Evolutionary conservation across 1,140 invertebrate genomes (phyloP).

Genomic region (Drosophila biarmipes): DNA sequence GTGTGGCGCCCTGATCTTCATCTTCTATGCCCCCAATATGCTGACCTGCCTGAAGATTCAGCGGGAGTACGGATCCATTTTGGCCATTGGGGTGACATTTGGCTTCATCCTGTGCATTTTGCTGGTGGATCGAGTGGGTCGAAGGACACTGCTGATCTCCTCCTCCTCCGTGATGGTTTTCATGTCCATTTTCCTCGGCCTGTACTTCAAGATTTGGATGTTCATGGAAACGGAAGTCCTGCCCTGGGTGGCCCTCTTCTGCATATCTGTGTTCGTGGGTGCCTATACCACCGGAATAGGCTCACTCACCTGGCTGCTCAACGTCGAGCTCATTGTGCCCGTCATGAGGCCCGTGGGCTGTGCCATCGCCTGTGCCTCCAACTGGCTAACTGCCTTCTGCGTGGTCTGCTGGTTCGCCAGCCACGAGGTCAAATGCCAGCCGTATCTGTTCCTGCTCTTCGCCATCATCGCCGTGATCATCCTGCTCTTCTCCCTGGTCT

Average conservation of each 20-base stretch:
- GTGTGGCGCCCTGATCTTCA: slow-evolving; percentile 8
- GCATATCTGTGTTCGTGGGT: neutral
- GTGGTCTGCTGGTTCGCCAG: slow-evolving; percentile 19
- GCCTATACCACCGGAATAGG: slow-evolving; percentile 17
- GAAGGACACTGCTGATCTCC: slow-evolving; percentile 25
- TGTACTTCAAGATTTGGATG: slow-evolving; percentile 1
- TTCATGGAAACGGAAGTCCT: neutral
- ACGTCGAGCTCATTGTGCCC: slow-evolving; percentile 15
- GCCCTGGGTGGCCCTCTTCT: neutral
- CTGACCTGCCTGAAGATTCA: neutral
- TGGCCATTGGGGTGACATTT: neutral
- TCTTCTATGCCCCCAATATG: slow-evolving; percentile 1
- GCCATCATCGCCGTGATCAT: slow-evolving; percentile 3
- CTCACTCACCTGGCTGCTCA: slow-evolving; percentile 30
- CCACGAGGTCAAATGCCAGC: neutral
- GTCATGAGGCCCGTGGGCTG: slow-evolving; percentile 8
- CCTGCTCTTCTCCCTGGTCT: slow-evolving; percentile 8
- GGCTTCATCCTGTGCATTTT: slow-evolving; percentile 31
- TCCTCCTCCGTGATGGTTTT: neutral
- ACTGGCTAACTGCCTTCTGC: slow-evolving; percentile 20
- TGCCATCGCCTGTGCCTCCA: neutral
- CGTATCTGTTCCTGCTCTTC: slow-evolving; percentile 19
- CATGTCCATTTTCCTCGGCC: neutral
- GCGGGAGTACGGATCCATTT: rapidly evolving
- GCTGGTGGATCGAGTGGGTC: slow-evolving; percentile 32